Evolutionary conservation across 2,888 invertebrate species (phyloP).

Genomic region (Callinectes sapidus): DNA sequence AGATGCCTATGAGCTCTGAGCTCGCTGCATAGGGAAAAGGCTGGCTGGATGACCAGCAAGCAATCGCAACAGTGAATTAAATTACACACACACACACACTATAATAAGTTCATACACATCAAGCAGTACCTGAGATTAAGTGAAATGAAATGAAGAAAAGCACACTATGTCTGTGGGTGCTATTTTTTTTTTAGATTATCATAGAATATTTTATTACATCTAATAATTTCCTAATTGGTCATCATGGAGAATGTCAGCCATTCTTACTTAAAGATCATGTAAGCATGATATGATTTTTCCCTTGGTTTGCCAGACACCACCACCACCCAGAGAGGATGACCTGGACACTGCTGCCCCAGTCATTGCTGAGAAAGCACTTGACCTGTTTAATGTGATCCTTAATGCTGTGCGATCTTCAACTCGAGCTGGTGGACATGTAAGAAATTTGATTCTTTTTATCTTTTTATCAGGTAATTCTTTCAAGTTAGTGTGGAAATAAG

Average conservation of each 20-base stretch:
- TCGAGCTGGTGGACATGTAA: constrained; percentile 90
- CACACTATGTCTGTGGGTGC: too few species aligned
- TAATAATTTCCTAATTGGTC: not conserved
- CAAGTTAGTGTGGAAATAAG: too few species aligned
- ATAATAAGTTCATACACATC: too few species aligned
- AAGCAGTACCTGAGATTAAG: too few species aligned
- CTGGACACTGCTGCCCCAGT: constrained; percentile 87
- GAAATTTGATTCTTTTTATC: constrained; percentile 73
- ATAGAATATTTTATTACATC: not conserved
- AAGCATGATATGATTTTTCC: not conserved
- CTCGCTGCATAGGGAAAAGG: too few species aligned
- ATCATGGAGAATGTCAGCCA: too few species aligned
- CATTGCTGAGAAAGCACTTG: constrained; percentile 91
- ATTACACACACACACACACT: too few species aligned
- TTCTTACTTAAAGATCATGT: not conserved
- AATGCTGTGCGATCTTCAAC: constrained; percentile 89
- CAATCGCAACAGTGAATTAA: too few species aligned
- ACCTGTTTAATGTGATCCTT: constrained; percentile 88
- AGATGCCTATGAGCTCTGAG: too few species aligned
- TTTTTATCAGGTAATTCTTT: too few species aligned
- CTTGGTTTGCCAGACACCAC: constrained; percentile 60
- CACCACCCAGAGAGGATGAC: constrained; percentile 82
- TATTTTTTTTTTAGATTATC: not conserved
- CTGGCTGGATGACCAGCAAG: too few species aligned
- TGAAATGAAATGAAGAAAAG: too few species aligned